phyloP scores from a whole-genome alignment of 2,888 invertebrate genomes.

The Caenorhabditis becei region DNA sequence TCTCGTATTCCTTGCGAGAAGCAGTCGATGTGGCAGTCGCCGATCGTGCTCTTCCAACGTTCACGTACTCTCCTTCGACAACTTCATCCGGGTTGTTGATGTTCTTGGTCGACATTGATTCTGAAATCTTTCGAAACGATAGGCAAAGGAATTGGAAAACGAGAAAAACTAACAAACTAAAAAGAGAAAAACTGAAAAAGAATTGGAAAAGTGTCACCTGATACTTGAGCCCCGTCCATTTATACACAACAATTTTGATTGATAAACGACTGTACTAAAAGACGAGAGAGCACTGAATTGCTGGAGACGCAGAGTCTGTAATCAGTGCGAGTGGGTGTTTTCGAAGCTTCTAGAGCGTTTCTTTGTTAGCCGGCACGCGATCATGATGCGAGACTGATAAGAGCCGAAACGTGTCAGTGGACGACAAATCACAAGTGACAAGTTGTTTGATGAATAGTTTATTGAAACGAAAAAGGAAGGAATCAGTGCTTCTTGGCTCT shows the following conservation, averaged over 20 bases:
- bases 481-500: slow-evolving; percentile 61
- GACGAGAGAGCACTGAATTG: not conserved
- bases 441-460: slow-evolving; percentile 3
- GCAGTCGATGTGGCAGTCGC: slow-evolving; percentile 48
- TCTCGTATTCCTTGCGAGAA: slow-evolving; percentile 49
- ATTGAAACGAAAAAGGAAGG: slow-evolving; percentile 8
- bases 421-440: too few relatives aligned
- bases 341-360: slow-evolving; percentile 18
- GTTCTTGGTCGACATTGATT: slow-evolving; percentile 27
- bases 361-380: slow-evolving; percentile 27
- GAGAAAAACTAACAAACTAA: slow-evolving; percentile 6
- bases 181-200: not conserved
- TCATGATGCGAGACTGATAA: slow-evolving; percentile 20
- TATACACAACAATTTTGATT: slow-evolving; percentile 29
- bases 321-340: slow-evolving; percentile 39
- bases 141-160: not conserved
- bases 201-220: slow-evolving; percentile 36
- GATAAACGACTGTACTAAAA: slow-evolving; percentile 37
- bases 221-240: slow-evolving; percentile 14
- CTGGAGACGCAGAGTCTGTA: slow-evolving; percentile 24
- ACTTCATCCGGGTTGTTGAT: slow-evolving; percentile 32
- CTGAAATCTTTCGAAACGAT: slow-evolving; percentile 9
- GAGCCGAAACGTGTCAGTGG: not conserved
- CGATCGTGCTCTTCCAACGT: slow-evolving; percentile 43
- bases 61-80: slow-evolving; percentile 51